Base-by-base conservation (phyloP, 2,888 invertebrate species). In the Nycteola revayana region DNA sequence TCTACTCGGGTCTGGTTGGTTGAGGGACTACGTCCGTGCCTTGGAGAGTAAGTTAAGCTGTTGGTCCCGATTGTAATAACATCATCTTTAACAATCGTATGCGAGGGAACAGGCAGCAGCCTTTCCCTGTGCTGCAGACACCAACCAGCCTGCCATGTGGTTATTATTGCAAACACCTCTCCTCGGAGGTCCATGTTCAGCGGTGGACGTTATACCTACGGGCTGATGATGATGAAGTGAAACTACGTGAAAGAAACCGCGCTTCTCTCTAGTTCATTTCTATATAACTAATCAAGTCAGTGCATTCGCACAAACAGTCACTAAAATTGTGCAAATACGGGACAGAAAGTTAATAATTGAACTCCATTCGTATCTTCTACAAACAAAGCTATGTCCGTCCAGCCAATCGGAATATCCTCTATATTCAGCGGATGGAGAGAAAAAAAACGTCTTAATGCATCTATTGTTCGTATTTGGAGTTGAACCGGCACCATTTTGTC, bases 361-460 rank as follows among this genome's bases (percentile, higher is more conserved):
- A 7, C 3, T 21, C 3, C 21, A 21, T 21, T 7, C 7, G 7
- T 21, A 2, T 3, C 2, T 3, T 2, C 2, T 21, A 21, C n/a
- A 21, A 21, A 21, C 21, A 21, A 21, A 21, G 21, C 21, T 21
- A 5, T 22, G 21, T 32, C 36, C 54, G 54, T 43, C 50, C 44
- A 36, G 34, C 28, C 28, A n/a, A 31, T 54, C 32, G 24, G 18
- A 27, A 28, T 39, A n/a, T 21, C 21, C 21, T 5, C 7, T 21
- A n/a, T 21, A n/a, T 21, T 21, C 7, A 5, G 3, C 2, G 21
- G 21, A 21, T 2, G n/a, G 3, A 21, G 21, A 21, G 7, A 59
- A 65, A 68, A 63, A 64, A 57, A 43, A 45, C 39, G 39, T 52
- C 48, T 58, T 67, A 68, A 68, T 68, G 68, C 58, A 65, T 51